Conservation (phyloP, 2,113 vertebrate genomes). For the Phrynosoma platyrhinos region DNA sequence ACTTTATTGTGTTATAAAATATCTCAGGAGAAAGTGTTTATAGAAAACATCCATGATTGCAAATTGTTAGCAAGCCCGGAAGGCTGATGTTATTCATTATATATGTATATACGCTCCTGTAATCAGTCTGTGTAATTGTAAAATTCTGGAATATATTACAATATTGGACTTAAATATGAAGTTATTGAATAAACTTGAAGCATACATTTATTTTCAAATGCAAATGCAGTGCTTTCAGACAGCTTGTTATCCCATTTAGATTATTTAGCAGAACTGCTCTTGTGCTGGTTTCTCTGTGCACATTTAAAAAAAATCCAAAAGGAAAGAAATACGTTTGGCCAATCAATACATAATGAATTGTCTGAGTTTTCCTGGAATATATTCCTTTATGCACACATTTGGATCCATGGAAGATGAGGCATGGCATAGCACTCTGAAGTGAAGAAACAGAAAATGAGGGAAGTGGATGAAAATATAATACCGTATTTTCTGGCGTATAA, state of each 20-base stretch:
- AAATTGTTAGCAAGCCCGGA: neutral
- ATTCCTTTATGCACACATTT: neutral
- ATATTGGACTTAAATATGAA: neutral
- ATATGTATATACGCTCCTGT: neutral
- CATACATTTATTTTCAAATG: neutral
- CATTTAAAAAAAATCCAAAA: neutral
- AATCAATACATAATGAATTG: neutral
- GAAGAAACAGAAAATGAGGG: neutral
- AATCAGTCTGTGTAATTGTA: neutral
- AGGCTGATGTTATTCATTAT: neutral
- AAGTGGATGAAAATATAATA: neutral
- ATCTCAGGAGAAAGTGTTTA: neutral
- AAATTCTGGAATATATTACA: slow-evolving; percentile 6
- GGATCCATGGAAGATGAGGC: neutral
- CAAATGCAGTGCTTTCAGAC: neutral
- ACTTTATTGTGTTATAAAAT: slow-evolving; percentile 15
- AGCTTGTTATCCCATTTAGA: neutral
- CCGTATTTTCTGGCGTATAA: no score
- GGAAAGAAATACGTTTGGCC: neutral
- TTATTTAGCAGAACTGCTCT: neutral
- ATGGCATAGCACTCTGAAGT: neutral
- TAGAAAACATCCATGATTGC: neutral
- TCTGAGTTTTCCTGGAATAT: neutral
- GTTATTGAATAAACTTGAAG: slow-evolving; percentile 1
- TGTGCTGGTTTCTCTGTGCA: neutral